phyloP scores from a whole-genome alignment of 2,888 invertebrate species.

The Orthosia gothica region DNA sequence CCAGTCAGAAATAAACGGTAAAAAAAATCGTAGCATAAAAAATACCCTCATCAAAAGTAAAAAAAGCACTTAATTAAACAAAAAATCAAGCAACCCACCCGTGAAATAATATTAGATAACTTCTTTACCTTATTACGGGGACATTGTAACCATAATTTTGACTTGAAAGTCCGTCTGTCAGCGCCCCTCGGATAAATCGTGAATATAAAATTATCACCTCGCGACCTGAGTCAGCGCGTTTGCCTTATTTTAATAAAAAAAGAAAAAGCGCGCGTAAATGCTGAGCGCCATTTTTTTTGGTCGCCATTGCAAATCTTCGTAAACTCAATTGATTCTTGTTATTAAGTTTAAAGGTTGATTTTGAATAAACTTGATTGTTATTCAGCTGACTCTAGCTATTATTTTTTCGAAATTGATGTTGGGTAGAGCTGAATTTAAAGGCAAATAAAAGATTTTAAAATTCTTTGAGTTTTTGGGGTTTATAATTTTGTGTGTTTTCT shows the following conservation, averaged over 20 bases:
- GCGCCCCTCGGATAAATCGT: conserved; percentile 72
- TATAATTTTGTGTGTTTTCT: background rate
- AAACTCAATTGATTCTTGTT: conserved; percentile 76
- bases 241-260: conserved; percentile 89
- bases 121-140: conserved; percentile 52
- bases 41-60: background rate
- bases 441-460: background rate
- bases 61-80: conserved; percentile 47
- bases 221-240: conserved; percentile 81
- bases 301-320: conserved; percentile 71
- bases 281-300: conserved; percentile 72
- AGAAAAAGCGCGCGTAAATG: conserved; percentile 74
- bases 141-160: conserved; percentile 69
- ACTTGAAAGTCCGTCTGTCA: conserved; percentile 68
- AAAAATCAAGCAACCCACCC: conserved; percentile 39
- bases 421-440: background rate
- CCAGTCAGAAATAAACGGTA: background rate
- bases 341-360: conserved; percentile 66
- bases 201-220: conserved; percentile 89
- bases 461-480: background rate
- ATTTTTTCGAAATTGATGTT: conserved; percentile 37
- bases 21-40: background rate
- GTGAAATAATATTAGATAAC: conserved; percentile 64
- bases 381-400: conserved; percentile 44
- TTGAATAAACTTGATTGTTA: conserved; percentile 55